These are phyloP conservation scores for Drosophila formosana DNA, from an alignment of 2,888 invertebrate species.

Conservation along the genomic window DNA sequence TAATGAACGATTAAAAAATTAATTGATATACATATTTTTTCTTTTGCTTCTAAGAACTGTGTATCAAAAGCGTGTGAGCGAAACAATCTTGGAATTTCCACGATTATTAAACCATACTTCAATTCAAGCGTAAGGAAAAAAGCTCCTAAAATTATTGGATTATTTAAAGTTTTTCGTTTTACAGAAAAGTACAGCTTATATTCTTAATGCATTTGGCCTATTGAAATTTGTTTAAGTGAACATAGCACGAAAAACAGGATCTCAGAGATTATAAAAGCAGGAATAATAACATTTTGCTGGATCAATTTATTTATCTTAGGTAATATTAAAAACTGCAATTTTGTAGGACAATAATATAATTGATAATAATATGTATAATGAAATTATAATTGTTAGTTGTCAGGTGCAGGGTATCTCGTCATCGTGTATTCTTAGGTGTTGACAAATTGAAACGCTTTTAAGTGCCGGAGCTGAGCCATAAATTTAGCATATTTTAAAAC, in stretches of 20 bases:
- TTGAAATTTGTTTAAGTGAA: too few relatives aligned
- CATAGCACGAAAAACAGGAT: too few relatives aligned
- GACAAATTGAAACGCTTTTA: neutral
- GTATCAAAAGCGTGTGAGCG: neutral
- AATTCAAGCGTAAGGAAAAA: neutral
- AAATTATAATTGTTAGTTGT: neutral
- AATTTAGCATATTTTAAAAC: neutral
- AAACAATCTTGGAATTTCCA: slow-evolving; percentile 1
- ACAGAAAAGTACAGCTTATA: too few relatives aligned
- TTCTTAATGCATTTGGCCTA: too few relatives aligned
- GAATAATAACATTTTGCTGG: too few relatives aligned
- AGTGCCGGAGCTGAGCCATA: neutral
- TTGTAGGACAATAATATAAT: too few relatives aligned
- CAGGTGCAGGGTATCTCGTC: neutral
- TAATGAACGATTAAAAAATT: neutral
- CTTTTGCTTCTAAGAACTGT: neutral
- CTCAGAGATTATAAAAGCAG: too few relatives aligned
- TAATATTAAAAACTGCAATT: too few relatives aligned
- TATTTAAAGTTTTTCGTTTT: neutral
- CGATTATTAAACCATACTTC: neutral
- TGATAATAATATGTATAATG: too few relatives aligned
- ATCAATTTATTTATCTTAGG: too few relatives aligned
- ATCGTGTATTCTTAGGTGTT: neutral
- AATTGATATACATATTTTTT: neutral
- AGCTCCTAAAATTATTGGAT: neutral